A percentile compares a stretch with the other conserved stretches of the same genome.
These are phyloP conservation scores for Junonia oenone DNA, from an alignment of 2,888 invertebrate genomes.

Conservation along the genomic window DNA sequence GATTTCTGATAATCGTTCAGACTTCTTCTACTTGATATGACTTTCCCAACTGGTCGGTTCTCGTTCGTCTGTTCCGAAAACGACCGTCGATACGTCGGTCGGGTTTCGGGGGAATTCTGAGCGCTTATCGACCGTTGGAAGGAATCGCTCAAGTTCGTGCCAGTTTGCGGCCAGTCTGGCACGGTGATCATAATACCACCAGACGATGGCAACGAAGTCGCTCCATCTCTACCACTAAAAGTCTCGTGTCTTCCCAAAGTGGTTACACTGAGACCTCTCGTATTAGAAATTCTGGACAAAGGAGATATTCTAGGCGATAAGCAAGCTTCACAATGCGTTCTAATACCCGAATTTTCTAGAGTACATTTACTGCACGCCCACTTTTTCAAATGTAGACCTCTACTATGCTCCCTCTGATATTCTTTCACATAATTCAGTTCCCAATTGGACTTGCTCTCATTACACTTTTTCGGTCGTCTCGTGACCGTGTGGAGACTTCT, in stretches of 20 bases:
- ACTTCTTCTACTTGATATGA: slow-evolving; percentile 69
- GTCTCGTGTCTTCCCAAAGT: slow-evolving; percentile 68
- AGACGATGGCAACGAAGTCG: slow-evolving; percentile 66
- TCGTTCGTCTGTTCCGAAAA: slow-evolving; percentile 70
- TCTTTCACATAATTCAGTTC: slow-evolving; percentile 70
- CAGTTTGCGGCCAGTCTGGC: slow-evolving; percentile 80
- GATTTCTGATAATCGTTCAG: slow-evolving; percentile 69
- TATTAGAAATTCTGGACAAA: slow-evolving; percentile 57
- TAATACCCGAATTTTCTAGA: slow-evolving; percentile 83
- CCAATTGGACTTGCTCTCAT: slow-evolving; percentile 71
- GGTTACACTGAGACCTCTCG: slow-evolving; percentile 66
- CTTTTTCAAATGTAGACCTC: slow-evolving; percentile 64
- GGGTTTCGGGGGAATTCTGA: slow-evolving; percentile 67
- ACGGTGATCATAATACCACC: slow-evolving; percentile 82
- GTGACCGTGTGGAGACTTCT: slow-evolving; percentile 70
- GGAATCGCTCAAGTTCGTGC: slow-evolving; percentile 49
- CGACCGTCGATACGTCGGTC: slow-evolving; percentile 67
- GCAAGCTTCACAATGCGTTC: slow-evolving; percentile 86
- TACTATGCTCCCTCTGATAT: slow-evolving; percentile 67
- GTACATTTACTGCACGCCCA: slow-evolving; percentile 89
- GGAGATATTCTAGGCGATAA: slow-evolving; percentile 81
- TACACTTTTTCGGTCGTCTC: slow-evolving; percentile 65
- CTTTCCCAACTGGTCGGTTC: slow-evolving; percentile 58
- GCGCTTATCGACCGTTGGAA: slow-evolving; percentile 64
- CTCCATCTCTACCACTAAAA: slow-evolving; percentile 55